Evolutionary conservation across 2,113 vertebrate species (phyloP).

Genomic region (Indicator maculatus): DNA sequence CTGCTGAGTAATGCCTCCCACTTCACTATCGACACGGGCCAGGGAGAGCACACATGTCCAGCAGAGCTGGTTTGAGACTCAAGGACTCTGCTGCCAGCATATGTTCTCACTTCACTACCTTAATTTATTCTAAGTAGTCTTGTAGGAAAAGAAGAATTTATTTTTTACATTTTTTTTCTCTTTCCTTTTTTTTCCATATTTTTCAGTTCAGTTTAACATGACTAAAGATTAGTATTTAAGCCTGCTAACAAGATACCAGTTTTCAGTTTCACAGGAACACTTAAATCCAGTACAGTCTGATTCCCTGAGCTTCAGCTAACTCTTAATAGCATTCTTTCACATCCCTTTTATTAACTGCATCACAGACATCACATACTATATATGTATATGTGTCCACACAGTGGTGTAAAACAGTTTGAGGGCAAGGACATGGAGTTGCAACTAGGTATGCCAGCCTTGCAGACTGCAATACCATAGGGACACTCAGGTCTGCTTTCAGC

Average conservation of each 20-base stretch:
- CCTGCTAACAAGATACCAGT: neutral
- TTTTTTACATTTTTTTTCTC: neutral
- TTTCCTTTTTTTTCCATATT: neutral
- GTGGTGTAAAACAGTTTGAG: neutral
- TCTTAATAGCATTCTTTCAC: neutral
- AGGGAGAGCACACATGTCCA: neutral
- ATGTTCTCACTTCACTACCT: neutral
- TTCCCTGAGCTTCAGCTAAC: neutral
- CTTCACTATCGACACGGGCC: neutral
- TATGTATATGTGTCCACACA: neutral
- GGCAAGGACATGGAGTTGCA: neutral
- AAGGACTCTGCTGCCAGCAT: neutral
- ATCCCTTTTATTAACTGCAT: neutral
- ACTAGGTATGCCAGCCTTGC: neutral
- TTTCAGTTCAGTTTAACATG: neutral
- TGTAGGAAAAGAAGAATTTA: neutral
- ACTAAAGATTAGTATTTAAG: neutral
- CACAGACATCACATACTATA: accelerated
- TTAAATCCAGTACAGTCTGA: neutral
- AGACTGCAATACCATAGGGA: neutral
- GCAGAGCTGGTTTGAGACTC: neutral
- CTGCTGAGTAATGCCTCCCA: neutral
- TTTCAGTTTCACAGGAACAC: neutral
- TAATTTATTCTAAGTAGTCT: neutral
- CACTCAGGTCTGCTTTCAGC: neutral